Percentiles rank a stretch among this genome's conserved stretches.
Evolutionary conservation across 1,140 invertebrate species (phyloP).

Genomic region (Teleogryllus occipitalis): DNA sequence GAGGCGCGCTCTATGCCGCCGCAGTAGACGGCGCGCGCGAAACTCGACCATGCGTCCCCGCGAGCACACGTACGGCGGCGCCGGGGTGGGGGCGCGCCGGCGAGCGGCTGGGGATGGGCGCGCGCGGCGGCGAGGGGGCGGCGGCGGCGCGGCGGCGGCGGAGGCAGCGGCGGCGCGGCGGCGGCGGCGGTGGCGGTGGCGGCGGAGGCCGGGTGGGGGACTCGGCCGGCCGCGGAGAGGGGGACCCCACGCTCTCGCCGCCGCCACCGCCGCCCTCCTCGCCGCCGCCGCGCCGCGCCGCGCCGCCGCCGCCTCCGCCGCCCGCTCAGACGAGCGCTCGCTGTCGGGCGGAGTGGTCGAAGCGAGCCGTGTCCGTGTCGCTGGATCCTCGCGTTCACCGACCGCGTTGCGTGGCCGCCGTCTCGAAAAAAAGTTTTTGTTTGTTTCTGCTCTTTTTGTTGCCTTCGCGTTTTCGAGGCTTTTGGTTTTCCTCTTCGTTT

Average conservation of each 20-base stretch:
- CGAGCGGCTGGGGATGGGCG: conserved; percentile 27
- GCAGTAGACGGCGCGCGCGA: conserved; percentile 19
- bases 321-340: conserved; percentile 24
- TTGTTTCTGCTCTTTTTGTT: background rate
- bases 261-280: conserved; percentile 10
- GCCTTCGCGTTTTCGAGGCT: background rate
- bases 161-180: conserved; percentile 22
- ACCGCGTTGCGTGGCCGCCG: background rate
- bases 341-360: background rate
- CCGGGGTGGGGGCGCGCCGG: conserved; percentile 26
- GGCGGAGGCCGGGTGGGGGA: background rate
- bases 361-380: background rate
- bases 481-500: background rate
- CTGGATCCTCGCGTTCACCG: background rate
- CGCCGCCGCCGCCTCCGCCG: conserved; percentile 15
- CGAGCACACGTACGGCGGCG: conserved; percentile 1
- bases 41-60: conserved; percentile 24
- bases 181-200: background rate
- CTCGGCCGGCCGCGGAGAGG: conserved; percentile 17
- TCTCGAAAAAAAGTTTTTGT: background rate
- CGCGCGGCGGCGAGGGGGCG: background rate
- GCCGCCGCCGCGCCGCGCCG: background rate
- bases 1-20: conserved; percentile 1
- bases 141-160: conserved; percentile 23
- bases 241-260: conserved; percentile 12